Evolutionary conservation across 23 tunicate genomes (phyloP).

Genomic region (Corella eumyota): DNA sequence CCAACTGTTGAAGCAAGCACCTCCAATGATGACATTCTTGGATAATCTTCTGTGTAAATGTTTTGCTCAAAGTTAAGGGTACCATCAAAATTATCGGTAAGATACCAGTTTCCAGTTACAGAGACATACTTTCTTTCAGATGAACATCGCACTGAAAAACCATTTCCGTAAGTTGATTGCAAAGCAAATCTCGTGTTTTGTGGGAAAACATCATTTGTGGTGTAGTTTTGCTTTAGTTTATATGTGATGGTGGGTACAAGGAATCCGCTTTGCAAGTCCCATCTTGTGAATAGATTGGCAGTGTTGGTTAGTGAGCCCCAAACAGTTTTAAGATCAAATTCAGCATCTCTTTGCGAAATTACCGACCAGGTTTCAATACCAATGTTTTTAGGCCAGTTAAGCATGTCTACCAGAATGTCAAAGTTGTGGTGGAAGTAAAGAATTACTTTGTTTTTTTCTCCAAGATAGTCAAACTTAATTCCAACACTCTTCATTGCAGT

Average conservation of each 20-base stretch:
- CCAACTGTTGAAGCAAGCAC: neutral
- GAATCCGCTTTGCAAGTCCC: slow-evolving; percentile 4
- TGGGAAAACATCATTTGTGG: slow-evolving; percentile 20
- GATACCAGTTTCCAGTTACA: neutral
- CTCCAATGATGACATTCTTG: neutral
- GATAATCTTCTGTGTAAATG: neutral
- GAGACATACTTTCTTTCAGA: neutral
- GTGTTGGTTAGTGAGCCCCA: slow-evolving; percentile 8
- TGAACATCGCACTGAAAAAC: slow-evolving; percentile 2
- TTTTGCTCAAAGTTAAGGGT: neutral
- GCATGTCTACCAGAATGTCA: slow-evolving; percentile 11
- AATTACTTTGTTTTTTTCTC: slow-evolving; percentile 19
- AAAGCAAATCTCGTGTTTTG: neutral
- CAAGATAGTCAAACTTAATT: slow-evolving; percentile 27
- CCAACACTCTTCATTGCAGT: slow-evolving; percentile 28
- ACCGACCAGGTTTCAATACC: slow-evolving; percentile 21
- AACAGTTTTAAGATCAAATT: slow-evolving; percentile 8
- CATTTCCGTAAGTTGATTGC: too few species aligned
- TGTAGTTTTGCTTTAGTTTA: slow-evolving; percentile 24
- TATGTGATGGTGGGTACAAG: slow-evolving; percentile 1
- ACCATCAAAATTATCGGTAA: too few species aligned
- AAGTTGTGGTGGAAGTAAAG: slow-evolving; percentile 41
- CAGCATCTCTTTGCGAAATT: neutral
- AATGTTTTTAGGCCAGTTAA: slow-evolving; percentile 20
- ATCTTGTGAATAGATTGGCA: slow-evolving; percentile 7